Conservation (phyloP, 92 coral and sea anemone species). For the Chrysogorgia sp. region DNA sequence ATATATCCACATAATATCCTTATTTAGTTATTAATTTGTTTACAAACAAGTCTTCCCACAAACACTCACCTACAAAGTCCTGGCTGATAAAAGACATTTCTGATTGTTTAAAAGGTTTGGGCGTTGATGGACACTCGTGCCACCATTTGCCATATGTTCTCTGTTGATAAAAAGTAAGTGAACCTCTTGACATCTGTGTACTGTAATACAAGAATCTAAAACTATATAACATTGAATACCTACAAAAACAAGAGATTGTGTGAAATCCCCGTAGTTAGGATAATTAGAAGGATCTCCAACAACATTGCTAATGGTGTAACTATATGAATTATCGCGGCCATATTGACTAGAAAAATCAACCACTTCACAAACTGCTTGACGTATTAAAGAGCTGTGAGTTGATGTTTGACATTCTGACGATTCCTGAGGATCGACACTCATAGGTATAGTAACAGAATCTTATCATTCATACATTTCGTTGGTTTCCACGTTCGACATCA, state of each 20-base stretch:
- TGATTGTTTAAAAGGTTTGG: slow-evolving; percentile 53
- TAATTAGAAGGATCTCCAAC: slow-evolving; percentile 74
- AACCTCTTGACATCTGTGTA: background rate
- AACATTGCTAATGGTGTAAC: slow-evolving; percentile 76
- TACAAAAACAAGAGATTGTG: slow-evolving; percentile 94
- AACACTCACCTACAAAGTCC: slow-evolving; percentile 90
- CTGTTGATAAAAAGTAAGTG: slow-evolving; percentile 42
- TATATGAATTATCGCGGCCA: slow-evolving; percentile 66
- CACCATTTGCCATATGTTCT: slow-evolving; percentile 97
- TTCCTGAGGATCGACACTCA: background rate
- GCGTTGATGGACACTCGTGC: slow-evolving; percentile 76
- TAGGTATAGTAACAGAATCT: slow-evolving; percentile 14
- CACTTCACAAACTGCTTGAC: slow-evolving; percentile 68
- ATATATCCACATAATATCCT: too few species aligned
- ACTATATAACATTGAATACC: slow-evolving; percentile 24
- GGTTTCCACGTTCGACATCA: too few species aligned
- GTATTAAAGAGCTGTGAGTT: background rate
- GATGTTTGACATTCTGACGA: background rate
- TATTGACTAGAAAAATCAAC: slow-evolving; percentile 86
- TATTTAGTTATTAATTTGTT: too few species aligned
- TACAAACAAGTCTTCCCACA: too few species aligned
- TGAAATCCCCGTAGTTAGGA: slow-evolving; percentile 91
- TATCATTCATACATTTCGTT: too few species aligned
- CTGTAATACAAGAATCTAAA: background rate
- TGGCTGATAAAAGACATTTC: slow-evolving; percentile 61